A percentile compares a stretch with the other conserved stretches of the same genome.
These are phyloP conservation scores for Gortyna flavago DNA, from an alignment of 2,888 invertebrate genomes.

Conservation along the genomic window DNA sequence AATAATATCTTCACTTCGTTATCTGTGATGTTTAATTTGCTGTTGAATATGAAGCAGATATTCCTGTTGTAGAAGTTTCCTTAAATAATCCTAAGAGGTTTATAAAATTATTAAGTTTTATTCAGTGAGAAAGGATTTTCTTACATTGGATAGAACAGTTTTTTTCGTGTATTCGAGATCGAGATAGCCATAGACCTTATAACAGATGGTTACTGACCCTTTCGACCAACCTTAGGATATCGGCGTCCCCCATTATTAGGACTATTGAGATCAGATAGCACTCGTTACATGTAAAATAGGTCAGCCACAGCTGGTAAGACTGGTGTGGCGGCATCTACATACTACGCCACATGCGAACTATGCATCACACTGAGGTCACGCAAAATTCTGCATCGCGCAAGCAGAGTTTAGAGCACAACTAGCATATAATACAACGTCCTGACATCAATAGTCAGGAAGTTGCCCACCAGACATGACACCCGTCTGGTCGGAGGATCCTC, in stretches of 20 bases:
- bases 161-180: not conserved
- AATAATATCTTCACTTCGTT: conserved; percentile 61
- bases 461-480: not conserved
- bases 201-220: conserved; percentile 3
- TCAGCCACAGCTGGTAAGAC: not conserved
- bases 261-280: conserved; percentile 27
- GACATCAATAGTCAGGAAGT: not conserved
- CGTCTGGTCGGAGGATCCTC: not conserved
- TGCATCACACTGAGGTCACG: not conserved
- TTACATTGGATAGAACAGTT: not conserved
- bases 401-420: not conserved
- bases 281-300: not conserved
- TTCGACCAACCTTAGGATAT: not conserved
- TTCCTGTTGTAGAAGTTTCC: conserved; percentile 6
- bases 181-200: not conserved
- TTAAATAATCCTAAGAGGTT: conserved; percentile 16
- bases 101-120: not conserved
- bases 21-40: conserved; percentile 48
- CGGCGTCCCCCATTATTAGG: conserved; percentile 3
- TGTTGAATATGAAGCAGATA: conserved; percentile 8
- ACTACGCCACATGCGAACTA: not conserved
- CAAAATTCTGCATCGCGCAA: not conserved
- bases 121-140: not conserved
- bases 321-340: not conserved
- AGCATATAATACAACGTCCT: not conserved